Evolutionary conservation across 1,140 invertebrate species (phyloP), one percentile per base, ranked within the genome.

Genomic region (Bombyx mandarina): DNA sequence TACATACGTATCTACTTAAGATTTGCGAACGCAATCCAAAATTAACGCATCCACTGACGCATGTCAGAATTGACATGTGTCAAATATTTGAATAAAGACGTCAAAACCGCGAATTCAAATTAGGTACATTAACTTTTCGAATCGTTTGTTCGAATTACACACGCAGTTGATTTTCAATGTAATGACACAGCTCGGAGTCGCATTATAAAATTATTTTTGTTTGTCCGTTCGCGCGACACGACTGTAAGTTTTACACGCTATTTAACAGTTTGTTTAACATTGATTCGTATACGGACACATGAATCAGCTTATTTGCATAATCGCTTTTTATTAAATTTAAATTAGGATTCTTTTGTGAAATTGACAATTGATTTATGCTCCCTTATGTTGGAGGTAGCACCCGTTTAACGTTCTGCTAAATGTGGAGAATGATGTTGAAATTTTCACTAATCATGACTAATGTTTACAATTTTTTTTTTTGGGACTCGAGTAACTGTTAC

Each of bases 91-190:
- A 71, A 86, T 83, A 80, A 78, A 86, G 79, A 81, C 69, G 64
- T 80, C 73, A 62, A 79, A 82, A 83, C 82, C 82, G 74, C 82
- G 73, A 73, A 80, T 82, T 82, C 64, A 75, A 79, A 85, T 81
- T 79, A 71, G 52, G 67, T 47, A 52, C 66, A 75, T 78, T 75
- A 78, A 66, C 63, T 65, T 62, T 58, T 61, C 52, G 55, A 67
- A 77, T 72, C 77, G 77, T 86, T 86, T 82, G 77, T 86, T 78
- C 75, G 73, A 83, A 86, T 86, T 86, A 76, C 69, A 69, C 79
- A 81, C 82, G 75, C 82, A 77, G 79, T 84, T 82, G 81, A 84
- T 54, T 82, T 66, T 71, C 69, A 81, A 86, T 78, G 58, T 60
- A 53, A 49, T 26, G 58, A 68, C 70, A 66, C 64, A 62, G 60